Conservation (phyloP, 2,113 vertebrate genomes). For the Aegypius monachus region DNA sequence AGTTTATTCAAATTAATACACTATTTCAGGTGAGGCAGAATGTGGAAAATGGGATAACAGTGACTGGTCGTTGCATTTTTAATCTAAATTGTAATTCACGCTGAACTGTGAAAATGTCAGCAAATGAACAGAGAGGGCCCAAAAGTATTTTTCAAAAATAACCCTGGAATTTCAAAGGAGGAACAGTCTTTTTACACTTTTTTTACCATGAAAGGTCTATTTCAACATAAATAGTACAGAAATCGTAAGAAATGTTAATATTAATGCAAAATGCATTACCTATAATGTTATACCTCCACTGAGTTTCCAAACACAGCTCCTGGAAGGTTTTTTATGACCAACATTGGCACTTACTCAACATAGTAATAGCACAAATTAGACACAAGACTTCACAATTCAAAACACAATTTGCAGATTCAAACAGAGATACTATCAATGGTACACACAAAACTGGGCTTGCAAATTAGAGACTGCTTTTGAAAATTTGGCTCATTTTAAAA, state of each 20-base stretch:
- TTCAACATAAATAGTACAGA: background rate
- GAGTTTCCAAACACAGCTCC: background rate
- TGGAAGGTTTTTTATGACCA: background rate
- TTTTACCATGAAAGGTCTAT: background rate
- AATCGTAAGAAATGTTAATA: background rate
- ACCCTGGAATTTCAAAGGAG: background rate
- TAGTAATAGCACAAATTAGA: background rate
- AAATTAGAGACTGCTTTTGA: background rate
- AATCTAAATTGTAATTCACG: background rate
- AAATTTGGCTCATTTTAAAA: background rate
- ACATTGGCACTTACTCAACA: background rate
- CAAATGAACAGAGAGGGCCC: background rate
- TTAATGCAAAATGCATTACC: background rate
- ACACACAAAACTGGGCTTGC: background rate
- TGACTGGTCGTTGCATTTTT: background rate
- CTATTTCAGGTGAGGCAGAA: background rate
- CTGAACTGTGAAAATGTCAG: background rate
- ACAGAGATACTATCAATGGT: background rate
- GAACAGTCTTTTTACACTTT: background rate
- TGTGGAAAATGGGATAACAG: background rate
- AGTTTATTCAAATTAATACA: background rate
- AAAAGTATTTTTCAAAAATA: background rate
- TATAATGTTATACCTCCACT: background rate
- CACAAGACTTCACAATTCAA: background rate
- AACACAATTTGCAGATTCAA: background rate